A percentile compares a stretch with the other conserved stretches of the same genome.
phyloP scores from a whole-genome alignment of 2,113 vertebrate species.

The Tauraco erythrolophus region DNA sequence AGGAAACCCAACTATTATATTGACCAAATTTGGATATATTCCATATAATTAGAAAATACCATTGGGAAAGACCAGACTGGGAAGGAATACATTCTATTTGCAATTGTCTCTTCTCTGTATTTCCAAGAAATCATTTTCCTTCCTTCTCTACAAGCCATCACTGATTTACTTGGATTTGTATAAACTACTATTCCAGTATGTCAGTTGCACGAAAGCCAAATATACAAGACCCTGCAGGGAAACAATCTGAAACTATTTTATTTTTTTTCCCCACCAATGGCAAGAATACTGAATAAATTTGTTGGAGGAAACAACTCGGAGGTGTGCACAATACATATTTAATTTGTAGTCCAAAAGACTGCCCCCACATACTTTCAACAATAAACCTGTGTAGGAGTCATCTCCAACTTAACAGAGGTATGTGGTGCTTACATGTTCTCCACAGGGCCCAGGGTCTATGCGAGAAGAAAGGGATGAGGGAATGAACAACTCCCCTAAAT shows the following conservation, averaged over 20 bases:
- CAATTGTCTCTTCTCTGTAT: background rate
- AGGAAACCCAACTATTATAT: background rate
- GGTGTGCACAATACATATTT: background rate
- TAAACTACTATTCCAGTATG: background rate
- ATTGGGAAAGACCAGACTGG: background rate
- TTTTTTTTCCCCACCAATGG: background rate
- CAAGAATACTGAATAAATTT: background rate
- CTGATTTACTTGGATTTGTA: background rate
- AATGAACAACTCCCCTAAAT: background rate
- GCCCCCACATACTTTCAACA: background rate
- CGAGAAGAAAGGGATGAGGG: background rate
- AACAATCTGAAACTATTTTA: background rate
- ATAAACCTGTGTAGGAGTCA: background rate
- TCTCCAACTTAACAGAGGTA: background rate
- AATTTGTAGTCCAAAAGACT: background rate
- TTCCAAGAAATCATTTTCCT: background rate
- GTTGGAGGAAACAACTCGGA: background rate
- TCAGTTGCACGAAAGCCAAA: background rate
- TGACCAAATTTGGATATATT: background rate
- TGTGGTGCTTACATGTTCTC: background rate
- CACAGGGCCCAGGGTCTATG: background rate
- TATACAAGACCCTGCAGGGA: background rate
- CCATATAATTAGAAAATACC: background rate
- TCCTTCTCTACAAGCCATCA: background rate
- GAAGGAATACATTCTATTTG: slow-evolving; percentile 2